A percentile compares a stretch with the other conserved stretches of the same genome.
These are phyloP conservation scores for Falco naumanni DNA, from an alignment of 2,797 vertebrate species.

Conservation along the genomic window DNA sequence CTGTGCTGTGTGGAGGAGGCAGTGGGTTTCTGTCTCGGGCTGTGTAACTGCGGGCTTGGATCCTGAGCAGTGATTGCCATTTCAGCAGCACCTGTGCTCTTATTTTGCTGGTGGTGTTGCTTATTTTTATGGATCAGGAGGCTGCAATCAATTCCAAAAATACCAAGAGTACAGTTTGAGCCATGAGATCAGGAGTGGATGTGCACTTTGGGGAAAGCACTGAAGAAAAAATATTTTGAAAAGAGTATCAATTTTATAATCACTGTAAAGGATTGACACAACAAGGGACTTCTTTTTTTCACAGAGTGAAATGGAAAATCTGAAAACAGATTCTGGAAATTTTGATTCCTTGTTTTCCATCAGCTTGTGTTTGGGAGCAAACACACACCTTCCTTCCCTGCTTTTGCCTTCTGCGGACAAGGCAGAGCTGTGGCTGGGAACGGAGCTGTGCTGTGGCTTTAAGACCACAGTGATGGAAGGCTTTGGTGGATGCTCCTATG, in stretches of 20 bases:
- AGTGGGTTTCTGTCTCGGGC: not conserved
- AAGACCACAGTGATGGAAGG: not conserved
- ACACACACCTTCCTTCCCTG: not conserved
- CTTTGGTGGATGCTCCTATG: not conserved
- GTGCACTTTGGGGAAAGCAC: not conserved
- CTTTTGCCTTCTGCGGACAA: not conserved
- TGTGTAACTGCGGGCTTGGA: not conserved
- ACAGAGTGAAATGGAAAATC: not conserved
- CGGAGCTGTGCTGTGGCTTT: not conserved
- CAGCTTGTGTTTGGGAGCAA: not conserved
- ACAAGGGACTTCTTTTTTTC: not conserved
- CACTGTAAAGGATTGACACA: not conserved
- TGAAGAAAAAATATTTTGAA: not conserved
- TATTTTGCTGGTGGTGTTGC: not conserved
- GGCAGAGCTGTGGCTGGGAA: not conserved
- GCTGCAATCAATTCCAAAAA: constrained; percentile 18
- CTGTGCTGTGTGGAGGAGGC: not conserved
- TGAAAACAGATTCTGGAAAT: too few relatives aligned
- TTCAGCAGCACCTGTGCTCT: not conserved
- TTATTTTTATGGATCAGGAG: not conserved
- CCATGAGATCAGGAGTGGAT: not conserved
- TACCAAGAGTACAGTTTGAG: not conserved
- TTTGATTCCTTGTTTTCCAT: too few relatives aligned
- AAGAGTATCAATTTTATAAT: not conserved
- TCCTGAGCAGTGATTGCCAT: not conserved